Conservation (phyloP, 2,888 invertebrate genomes). For the Panzeria rudis region DNA sequence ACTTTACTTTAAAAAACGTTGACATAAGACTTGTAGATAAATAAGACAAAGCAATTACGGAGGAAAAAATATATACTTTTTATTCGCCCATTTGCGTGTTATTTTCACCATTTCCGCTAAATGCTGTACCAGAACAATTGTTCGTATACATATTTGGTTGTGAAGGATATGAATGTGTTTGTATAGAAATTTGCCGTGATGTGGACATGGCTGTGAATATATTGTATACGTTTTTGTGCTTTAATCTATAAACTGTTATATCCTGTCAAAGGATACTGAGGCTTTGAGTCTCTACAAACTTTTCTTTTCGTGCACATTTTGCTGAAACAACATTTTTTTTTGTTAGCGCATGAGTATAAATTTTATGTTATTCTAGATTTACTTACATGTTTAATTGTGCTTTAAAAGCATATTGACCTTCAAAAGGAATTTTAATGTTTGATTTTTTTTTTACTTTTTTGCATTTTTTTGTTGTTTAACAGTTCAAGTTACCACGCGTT, state of each 20-base stretch:
- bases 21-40: too few relatives aligned
- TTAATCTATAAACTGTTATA: slow-evolving; percentile 50
- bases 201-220: too few relatives aligned
- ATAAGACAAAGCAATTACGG: too few relatives aligned
- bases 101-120: slow-evolving; percentile 41
- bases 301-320: background rate
- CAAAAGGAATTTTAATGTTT: background rate
- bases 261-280: slow-evolving; percentile 26
- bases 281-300: background rate
- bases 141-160: background rate
- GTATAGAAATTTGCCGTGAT: background rate
- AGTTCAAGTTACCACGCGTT: background rate
- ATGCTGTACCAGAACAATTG: slow-evolving; percentile 33
- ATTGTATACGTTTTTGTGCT: background rate
- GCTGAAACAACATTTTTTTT: background rate
- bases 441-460: background rate
- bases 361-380: background rate
- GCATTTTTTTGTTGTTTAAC: background rate
- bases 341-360: background rate
- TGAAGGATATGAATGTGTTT: background rate
- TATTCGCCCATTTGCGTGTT: slow-evolving; percentile 2
- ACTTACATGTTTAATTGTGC: background rate
- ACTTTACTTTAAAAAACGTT: too few relatives aligned
- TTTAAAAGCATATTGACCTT: background rate
- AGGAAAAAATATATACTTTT: too few relatives aligned